Evolutionary conservation across 2,888 invertebrate genomes (phyloP), one percentile per base, ranked within the genome.

Genomic region (Phortica okadai): DNA sequence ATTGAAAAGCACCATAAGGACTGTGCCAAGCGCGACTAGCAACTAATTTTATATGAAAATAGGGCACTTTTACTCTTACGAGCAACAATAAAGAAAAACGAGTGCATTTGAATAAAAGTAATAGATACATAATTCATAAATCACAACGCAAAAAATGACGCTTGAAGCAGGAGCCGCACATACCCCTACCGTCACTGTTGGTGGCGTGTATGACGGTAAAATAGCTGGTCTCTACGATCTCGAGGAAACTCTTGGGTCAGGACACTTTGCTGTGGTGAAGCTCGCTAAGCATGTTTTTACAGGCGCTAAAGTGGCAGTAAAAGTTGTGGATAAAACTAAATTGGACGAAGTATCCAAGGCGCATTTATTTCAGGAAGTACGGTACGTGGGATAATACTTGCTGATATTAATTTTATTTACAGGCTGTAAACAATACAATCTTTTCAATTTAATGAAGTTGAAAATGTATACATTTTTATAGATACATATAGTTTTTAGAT

Each of bases 191-290:
- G 78, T 81, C 56, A 50, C 74, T 7, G 79, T 83, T 75, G 82
- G 88, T 74, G 82, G 84, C 73, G 84, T 87, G 72, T 88, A 90
- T 78, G 90, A 96, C 92, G 95, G 96, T 80, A 97, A 97, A 93
- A 97, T 98, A 90, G 98, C 97, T 86, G 99, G 99, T 76, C 94
- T 99, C 73, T 99, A 99, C 92, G 99, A 99, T 92, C 94, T 99
- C 90, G 97, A 98, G 92, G 97, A 98, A 91, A 99, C 99, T 5
- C 94, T 99, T 77, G 99, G 99, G 70, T 96, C 98, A 79, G 99
- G 99, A 78, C 99, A 99, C 93, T 99, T 99, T 93, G 99, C 99
- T 80, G 98, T 99, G 80, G 99, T 99, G 67, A 99, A 99, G 93
- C 93, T 98, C 82, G 99, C 99, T 42, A 93, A 97, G 82, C 99